These are phyloP conservation scores for Heterodera filipjevi DNA, from an alignment of 2,888 invertebrate species.

Conservation along the genomic window DNA sequence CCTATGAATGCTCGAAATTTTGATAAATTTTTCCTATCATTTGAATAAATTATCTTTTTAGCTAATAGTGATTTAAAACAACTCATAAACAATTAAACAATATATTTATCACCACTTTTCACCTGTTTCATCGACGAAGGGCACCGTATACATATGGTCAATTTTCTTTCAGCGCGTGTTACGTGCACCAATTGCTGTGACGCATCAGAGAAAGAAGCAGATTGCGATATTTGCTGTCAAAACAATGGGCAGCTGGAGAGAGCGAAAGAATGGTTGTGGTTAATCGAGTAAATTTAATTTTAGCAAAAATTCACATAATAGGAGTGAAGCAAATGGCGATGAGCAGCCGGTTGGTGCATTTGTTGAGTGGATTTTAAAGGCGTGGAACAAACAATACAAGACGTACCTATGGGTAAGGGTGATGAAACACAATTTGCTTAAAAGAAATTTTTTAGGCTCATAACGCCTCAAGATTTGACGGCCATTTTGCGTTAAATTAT, in stretches of 20 bases:
- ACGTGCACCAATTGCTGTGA: not conserved
- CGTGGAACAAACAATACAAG: not conserved
- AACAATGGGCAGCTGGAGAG: not conserved
- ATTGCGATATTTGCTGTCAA: not conserved
- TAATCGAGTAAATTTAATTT: not conserved
- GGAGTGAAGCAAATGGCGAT: constrained; percentile 5
- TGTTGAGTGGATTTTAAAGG: not conserved
- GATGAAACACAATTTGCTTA: not conserved
- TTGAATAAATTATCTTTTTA: too few species aligned
- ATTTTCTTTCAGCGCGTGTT: not conserved
- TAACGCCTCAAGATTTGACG: not conserved
- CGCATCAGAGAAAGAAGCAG: not conserved
- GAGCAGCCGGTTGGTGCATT: not conserved
- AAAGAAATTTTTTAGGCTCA: not conserved
- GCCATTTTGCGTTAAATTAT: not conserved
- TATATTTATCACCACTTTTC: too few species aligned
- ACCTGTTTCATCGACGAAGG: not conserved
- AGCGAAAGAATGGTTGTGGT: not conserved
- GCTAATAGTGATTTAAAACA: too few species aligned
- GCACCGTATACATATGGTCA: not conserved
- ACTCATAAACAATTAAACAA: not conserved
- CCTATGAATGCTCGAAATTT: too few species aligned
- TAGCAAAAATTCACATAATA: not conserved
- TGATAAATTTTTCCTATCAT: too few species aligned
- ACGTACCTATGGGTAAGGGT: not conserved